Conservation (phyloP, 2,888 invertebrate species). For the Caenorhabditis auriculariae region DNA sequence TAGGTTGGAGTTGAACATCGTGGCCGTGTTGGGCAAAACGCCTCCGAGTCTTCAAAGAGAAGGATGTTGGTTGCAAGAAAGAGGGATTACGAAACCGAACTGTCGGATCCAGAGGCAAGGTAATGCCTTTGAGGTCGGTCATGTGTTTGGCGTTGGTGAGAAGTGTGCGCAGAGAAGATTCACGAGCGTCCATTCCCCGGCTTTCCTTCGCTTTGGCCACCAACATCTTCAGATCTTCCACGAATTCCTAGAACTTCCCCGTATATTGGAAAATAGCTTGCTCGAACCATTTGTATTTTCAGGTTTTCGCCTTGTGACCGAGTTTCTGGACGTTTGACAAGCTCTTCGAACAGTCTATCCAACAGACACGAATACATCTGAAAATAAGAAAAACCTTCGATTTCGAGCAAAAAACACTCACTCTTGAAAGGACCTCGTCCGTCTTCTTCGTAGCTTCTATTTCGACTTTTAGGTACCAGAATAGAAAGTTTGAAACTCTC, state of each 20-base stretch:
- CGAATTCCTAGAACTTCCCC: constrained; percentile 24
- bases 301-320: constrained; percentile 11
- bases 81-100: background rate
- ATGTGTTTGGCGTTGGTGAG: constrained; percentile 23
- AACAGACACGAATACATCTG: constrained; percentile 29
- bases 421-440: constrained; percentile 17
- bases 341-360: constrained; percentile 18
- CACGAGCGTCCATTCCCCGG: constrained; percentile 17
- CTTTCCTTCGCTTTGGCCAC: constrained; percentile 30
- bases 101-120: constrained; percentile 88
- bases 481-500: constrained; percentile 90
- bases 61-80: background rate
- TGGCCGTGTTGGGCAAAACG: constrained; percentile 84
- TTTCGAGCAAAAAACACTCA: constrained; percentile 2
- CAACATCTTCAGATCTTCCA: constrained; percentile 38
- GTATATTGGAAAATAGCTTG: background rate
- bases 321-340: constrained; percentile 12
- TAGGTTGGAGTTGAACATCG: constrained; percentile 89
- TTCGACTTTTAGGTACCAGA: constrained; percentile 73
- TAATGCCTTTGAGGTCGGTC: constrained; percentile 80
- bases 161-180: constrained; percentile 28
- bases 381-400: constrained; percentile 5
- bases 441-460: constrained; percentile 28
- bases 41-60: constrained; percentile 73
- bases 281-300: constrained; percentile 6